phyloP scores from a whole-genome alignment of 1,140 invertebrate species.

The Coboldia fuscipes region DNA sequence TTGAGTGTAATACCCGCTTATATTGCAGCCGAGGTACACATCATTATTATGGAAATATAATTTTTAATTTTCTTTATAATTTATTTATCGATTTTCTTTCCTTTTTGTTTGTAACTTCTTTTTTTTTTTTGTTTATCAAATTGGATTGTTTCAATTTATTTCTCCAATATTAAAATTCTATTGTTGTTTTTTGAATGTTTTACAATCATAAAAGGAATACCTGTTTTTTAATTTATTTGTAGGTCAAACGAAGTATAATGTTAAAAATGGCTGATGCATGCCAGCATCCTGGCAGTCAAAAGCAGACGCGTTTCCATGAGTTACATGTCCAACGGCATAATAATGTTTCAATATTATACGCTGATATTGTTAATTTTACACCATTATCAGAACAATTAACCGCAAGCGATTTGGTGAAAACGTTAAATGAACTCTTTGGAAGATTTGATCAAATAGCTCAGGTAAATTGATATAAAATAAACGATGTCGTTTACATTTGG shows the following conservation, averaged over 20 bases:
- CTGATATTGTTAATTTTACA: slow-evolving; percentile 96
- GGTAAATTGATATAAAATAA: slow-evolving; percentile 27
- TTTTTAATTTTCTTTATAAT: neutral
- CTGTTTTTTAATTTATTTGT: slow-evolving; percentile 19
- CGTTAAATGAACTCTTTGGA: slow-evolving; percentile 90
- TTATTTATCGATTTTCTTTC: neutral
- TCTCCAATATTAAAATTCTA: too few relatives aligned
- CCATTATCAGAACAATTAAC: slow-evolving; percentile 78
- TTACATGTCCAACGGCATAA: slow-evolving; percentile 96
- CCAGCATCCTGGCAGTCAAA: slow-evolving; percentile 37
- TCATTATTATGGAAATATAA: slow-evolving; percentile 7
- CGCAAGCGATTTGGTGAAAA: slow-evolving; percentile 84
- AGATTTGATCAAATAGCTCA: slow-evolving; percentile 93
- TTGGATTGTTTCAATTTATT: too few relatives aligned
- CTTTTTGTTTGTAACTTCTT: neutral
- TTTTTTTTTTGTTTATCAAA: too few relatives aligned
- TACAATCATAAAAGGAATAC: neutral
- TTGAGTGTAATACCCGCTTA: slow-evolving; percentile 86
- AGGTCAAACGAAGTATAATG: slow-evolving; percentile 86
- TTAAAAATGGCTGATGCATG: slow-evolving; percentile 78
- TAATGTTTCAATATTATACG: slow-evolving; percentile 93
- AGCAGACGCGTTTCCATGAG: slow-evolving; percentile 75
- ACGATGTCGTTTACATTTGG: too few relatives aligned
- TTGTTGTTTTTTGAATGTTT: neutral
- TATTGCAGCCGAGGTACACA: slow-evolving; percentile 65